phyloP scores from a whole-genome alignment of 2,797 vertebrate genomes.

The Gallinago nigripennis region DNA sequence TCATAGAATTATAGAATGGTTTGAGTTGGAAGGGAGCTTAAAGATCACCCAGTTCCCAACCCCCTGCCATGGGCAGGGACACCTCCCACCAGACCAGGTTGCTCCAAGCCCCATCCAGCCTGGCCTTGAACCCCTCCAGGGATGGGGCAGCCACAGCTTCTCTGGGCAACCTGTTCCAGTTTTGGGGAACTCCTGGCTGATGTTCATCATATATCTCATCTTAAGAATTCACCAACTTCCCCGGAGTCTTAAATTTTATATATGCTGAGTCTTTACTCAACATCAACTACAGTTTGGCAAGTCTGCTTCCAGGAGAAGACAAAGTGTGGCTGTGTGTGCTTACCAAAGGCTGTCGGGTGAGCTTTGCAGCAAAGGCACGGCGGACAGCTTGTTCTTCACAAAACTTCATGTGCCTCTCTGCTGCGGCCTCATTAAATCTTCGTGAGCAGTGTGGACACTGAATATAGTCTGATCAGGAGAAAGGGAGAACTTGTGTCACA shows the following conservation, averaged over 20 bases:
- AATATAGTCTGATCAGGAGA: constrained; percentile 56
- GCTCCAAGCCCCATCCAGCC: too few relatives aligned
- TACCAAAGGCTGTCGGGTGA: constrained; percentile 1
- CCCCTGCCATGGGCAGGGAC: too few relatives aligned
- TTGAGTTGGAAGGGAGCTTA: too few relatives aligned
- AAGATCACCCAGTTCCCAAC: too few relatives aligned
- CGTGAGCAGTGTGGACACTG: constrained; percentile 62
- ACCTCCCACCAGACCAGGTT: too few relatives aligned
- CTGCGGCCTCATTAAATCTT: constrained; percentile 66
- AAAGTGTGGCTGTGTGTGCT: not conserved
- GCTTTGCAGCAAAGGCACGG: constrained; percentile 37
- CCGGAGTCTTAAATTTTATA: not conserved
- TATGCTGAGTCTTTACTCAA: not conserved
- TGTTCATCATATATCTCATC: not conserved
- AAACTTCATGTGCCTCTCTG: constrained; percentile 54
- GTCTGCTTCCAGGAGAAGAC: not conserved
- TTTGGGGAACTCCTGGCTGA: not conserved
- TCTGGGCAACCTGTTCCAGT: not conserved
- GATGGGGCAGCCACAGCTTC: too few relatives aligned
- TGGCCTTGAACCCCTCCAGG: too few relatives aligned
- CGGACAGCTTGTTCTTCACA: constrained; percentile 50
- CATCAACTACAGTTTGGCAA: not conserved
- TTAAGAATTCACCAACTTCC: not conserved
- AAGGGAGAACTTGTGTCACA: not conserved
- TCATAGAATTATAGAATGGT: not conserved